Evolutionary conservation across 2,113 vertebrate genomes (phyloP).

Genomic region (Pituophis catenifer): DNA sequence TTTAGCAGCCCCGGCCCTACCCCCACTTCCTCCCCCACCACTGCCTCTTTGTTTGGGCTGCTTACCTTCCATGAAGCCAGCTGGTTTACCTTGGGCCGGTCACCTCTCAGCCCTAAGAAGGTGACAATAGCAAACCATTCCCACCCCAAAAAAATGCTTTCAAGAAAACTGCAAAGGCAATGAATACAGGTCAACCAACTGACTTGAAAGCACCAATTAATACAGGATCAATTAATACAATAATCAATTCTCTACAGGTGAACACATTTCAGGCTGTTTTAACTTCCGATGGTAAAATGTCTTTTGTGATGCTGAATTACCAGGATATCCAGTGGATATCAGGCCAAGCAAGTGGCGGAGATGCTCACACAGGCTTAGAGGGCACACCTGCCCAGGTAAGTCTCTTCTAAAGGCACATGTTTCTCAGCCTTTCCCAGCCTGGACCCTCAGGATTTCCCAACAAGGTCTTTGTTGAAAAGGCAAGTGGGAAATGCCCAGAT

Average conservation of each 20-base stretch:
- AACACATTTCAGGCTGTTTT: constrained; percentile 44
- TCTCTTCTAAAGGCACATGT: neutral
- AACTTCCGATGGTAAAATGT: neutral
- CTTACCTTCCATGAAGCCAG: neutral
- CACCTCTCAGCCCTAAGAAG: neutral
- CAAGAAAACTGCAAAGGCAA: neutral
- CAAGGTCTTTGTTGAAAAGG: neutral
- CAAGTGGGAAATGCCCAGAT: neutral
- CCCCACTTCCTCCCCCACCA: too few relatives aligned
- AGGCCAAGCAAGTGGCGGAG: constrained; percentile 14
- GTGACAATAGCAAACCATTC: neutral
- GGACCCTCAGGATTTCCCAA: neutral
- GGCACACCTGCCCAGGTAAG: constrained; percentile 32
- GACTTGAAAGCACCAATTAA: neutral
- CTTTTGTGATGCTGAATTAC: constrained; percentile 32
- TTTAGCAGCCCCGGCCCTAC: too few relatives aligned
- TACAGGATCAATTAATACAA: neutral
- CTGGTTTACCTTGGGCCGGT: neutral
- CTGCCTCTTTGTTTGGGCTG: too few relatives aligned
- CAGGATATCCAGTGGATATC: constrained; percentile 31
- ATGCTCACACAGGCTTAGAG: constrained; percentile 2
- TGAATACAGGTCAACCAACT: neutral
- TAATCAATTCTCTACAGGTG: neutral
- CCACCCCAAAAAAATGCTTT: neutral
- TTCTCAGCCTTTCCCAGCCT: neutral